Evolutionary conservation across 1,140 invertebrate species (phyloP), one percentile per base, ranked within the genome.

Genomic region (Bradysia coprophila): DNA sequence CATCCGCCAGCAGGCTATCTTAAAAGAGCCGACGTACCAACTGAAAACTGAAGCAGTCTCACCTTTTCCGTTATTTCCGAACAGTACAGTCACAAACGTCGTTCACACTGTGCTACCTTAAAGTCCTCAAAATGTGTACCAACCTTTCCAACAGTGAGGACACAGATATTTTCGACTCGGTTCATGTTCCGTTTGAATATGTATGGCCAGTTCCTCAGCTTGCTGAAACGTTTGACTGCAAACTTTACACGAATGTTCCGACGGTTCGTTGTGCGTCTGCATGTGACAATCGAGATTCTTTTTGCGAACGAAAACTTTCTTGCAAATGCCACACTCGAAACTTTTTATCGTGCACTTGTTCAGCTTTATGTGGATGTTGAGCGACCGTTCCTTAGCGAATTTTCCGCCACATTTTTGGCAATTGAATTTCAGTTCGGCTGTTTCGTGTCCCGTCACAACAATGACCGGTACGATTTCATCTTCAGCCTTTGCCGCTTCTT

Each of bases 121-220:
- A 20, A 20, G 22, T 28, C 13, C 24, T 28, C 13, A 28, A 28
- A n/a, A n/a, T n/a, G n/a, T n/a, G n/a, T n/a, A n/a, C n/a, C n/a
- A n/a, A 61, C 60, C 59, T 51, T 75, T 76, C 28, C 66, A 63
- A 46, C 75, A 77, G 10, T 66, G 51, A 6, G 60, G 54, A 50
- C 73, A 77, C 18, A 66, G 60, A 48, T 75, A 70, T 23, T 68
- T 68, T 21, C 70, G 64, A 34, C 65, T 63, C 1, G 64, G 54
- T 43, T 64, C 65, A 47, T 73, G 70, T n/a, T n/a, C n/a, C 10
- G 57, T 54, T 51, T 48, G 62, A 44, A 56, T 55, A 41, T 66
- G 64, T 24, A 55, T 48, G 36, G 56, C 53, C 18, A 66, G 48
- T 45, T 62, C 53, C 18, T 64, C 60, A 38, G 52, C 55, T 1